Evolutionary conservation across 2,113 vertebrate species (phyloP).

Genomic region (Haemorhous mexicanus): DNA sequence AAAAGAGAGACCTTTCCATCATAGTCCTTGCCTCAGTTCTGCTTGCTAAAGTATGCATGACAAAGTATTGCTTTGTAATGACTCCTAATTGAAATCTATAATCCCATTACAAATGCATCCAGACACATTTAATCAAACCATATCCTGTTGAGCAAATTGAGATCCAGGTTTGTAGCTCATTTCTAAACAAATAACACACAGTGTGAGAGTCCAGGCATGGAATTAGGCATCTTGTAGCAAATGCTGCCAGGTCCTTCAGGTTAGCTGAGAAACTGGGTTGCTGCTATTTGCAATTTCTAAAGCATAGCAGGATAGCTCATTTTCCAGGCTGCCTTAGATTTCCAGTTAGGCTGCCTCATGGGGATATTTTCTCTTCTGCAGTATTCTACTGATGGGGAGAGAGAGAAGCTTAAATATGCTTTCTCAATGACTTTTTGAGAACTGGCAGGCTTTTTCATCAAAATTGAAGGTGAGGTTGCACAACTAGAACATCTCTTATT

Average conservation of each 20-base stretch:
- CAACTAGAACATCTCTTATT: background rate
- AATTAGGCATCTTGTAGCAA: background rate
- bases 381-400: background rate
- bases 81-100: conserved; percentile 56
- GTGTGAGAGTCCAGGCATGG: background rate
- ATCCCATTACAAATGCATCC: conserved; percentile 47
- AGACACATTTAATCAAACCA: conserved; percentile 48
- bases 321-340: conserved; percentile 22
- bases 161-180: conserved; percentile 45
- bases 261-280: conserved; percentile 42
- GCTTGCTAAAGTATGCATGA: conserved; percentile 12
- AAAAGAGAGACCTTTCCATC: background rate
- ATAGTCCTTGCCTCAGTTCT: background rate
- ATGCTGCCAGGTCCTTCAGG: background rate
- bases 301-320: conserved; percentile 35
- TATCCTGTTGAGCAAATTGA: conserved; percentile 42
- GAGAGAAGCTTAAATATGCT: background rate
- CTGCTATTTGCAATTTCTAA: conserved; percentile 33
- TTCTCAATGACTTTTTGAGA: conserved; percentile 10
- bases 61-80: conserved; percentile 7
- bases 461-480: background rate
- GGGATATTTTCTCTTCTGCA: conserved; percentile 20
- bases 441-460: background rate
- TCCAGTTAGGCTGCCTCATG: conserved; percentile 11
- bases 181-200: conserved; percentile 20